Evolutionary conservation across 92 coral and sea anemone species (phyloP), one percentile per base, ranked within the genome.

Genomic region (Hydrozoanthus gracilis): DNA sequence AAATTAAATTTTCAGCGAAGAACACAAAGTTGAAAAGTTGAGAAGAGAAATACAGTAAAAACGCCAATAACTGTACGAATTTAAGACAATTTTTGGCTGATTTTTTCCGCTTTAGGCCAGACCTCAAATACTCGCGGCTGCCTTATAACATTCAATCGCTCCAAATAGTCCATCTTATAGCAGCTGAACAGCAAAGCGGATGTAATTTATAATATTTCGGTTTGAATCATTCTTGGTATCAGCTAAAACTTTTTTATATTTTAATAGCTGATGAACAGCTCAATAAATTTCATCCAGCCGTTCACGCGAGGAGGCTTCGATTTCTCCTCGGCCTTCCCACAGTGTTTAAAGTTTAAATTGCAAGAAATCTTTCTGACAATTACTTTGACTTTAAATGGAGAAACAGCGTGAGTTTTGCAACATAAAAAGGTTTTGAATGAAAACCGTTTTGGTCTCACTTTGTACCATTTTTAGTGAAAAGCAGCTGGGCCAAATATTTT

Each of bases 331-430:
- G 56, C 49, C 20, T 35, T 6, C 75, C 73, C 62, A 70, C 74
- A 8, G 85, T 47, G 85, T 65, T 49, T 80, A 65, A 79, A 80
- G 73, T 80, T 65, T 18, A 80, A 65, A 80, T 80, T 64, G 56
- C 70, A 64, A 67, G 62, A 62, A 68, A 80, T 13, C 74, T 50
- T 80, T 66, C 85, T 64, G 74, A 52, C 85, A 62, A 80, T 80
- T 80, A 80, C 85, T 52, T 80, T 80, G 47, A 80, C 18, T 65
- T 74, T 47, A 80, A 80, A 80, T 80, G 85, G 85, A 3, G 66
- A 64, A 80, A 48, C 85, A 80, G 85, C 85, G 60, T 80, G 85
- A 50, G 66, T 12, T 80, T 68, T 67, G 46, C 72, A 80, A 65
- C 61, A 80, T 14, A 80, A 80, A 67, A 74, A 48, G 27, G 27